Conservation (phyloP, 2,888 invertebrate species). For the Hymenopus coronatus region DNA sequence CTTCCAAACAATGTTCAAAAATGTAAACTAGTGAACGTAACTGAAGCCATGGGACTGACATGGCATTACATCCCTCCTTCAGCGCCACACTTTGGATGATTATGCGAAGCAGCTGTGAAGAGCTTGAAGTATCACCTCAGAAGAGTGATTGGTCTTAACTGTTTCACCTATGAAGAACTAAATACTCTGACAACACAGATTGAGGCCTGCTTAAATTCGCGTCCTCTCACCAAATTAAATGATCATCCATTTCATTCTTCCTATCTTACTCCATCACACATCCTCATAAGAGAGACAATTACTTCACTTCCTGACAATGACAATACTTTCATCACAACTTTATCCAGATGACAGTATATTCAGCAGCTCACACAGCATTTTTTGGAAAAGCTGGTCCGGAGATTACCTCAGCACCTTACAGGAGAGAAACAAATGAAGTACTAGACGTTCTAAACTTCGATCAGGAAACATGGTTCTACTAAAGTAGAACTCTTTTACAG, state of each 20-base stretch:
- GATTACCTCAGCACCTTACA: slow-evolving; percentile 40
- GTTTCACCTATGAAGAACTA: slow-evolving; percentile 40
- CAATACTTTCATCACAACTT: slow-evolving; percentile 32
- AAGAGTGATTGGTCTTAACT: slow-evolving; percentile 37
- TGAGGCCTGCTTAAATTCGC: slow-evolving; percentile 41
- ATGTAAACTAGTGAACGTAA: too few species aligned
- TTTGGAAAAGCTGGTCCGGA: slow-evolving; percentile 34
- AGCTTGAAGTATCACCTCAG: slow-evolving; percentile 41
- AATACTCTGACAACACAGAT: slow-evolving; percentile 40
- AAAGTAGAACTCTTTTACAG: slow-evolving; percentile 39
- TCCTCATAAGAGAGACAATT: slow-evolving; percentile 38
- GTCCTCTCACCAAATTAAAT: slow-evolving; percentile 38
- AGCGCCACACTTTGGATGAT: slow-evolving; percentile 42
- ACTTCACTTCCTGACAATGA: slow-evolving; percentile 34
- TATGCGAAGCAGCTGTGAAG: slow-evolving; percentile 43
- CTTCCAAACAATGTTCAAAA: too few species aligned
- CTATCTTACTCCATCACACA: slow-evolving; percentile 40
- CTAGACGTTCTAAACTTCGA: slow-evolving; percentile 28
- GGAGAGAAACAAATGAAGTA: slow-evolving; percentile 38
- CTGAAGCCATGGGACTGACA: slow-evolving; percentile 29
- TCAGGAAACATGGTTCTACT: slow-evolving; percentile 39
- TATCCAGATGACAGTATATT: slow-evolving; percentile 37
- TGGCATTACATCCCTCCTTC: slow-evolving; percentile 43
- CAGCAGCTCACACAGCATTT: slow-evolving; percentile 37
- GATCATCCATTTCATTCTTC: slow-evolving; percentile 35